phyloP scores from a whole-genome alignment of 1,140 invertebrate species.

The Zaprionus camerounensis region DNA sequence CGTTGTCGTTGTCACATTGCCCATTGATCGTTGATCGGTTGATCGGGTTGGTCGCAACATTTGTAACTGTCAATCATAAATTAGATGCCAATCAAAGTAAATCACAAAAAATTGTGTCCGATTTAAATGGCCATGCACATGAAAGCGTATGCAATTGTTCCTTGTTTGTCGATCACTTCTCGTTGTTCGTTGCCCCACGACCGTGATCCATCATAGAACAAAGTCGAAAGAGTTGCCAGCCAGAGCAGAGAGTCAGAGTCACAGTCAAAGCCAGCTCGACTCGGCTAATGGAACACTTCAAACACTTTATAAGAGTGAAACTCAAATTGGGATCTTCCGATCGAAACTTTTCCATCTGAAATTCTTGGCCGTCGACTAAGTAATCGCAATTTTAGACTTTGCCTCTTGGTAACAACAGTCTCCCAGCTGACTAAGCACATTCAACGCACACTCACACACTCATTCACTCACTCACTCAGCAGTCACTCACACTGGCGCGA shows the following conservation, averaged over 20 bases:
- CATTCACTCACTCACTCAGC: neutral
- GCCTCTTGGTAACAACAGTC: constrained; percentile 10
- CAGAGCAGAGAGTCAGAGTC: neutral
- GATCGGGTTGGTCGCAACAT: constrained; percentile 48
- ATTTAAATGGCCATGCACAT: constrained; percentile 71
- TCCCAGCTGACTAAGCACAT: constrained; percentile 11
- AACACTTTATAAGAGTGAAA: neutral
- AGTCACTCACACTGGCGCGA: neutral
- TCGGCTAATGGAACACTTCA: neutral
- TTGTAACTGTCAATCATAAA: constrained; percentile 81
- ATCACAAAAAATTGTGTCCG: constrained; percentile 68
- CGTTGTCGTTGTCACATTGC: constrained; percentile 26
- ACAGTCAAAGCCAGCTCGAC: no score
- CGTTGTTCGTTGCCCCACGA: constrained; percentile 6
- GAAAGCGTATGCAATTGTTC: constrained; percentile 61
- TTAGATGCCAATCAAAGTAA: constrained; percentile 77
- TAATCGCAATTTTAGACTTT: constrained; percentile 14
- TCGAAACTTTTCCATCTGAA: neutral
- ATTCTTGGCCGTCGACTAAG: neutral
- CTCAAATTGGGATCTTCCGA: constrained; percentile 1
- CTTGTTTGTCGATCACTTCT: constrained; percentile 11
- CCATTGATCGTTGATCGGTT: constrained; percentile 35
- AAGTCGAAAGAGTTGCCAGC: neutral
- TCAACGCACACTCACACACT: neutral
- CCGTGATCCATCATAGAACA: constrained; percentile 21